Base-by-base conservation (phyloP, 2,888 invertebrate genomes). In the Diogma glabrata region DNA sequence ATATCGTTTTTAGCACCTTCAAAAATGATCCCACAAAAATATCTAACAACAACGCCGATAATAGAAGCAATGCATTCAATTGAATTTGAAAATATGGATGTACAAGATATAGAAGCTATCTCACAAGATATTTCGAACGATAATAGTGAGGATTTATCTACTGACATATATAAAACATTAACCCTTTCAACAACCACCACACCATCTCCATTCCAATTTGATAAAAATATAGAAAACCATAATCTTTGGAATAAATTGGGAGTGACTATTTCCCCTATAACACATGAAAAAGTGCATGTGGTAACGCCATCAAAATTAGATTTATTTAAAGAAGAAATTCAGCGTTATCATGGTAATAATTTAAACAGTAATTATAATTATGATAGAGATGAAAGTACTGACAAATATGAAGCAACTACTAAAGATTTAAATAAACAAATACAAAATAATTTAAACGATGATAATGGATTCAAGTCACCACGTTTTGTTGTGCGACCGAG, bases 251-350 rank as follows among this genome's bases (percentile, higher is more conserved):
- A 80, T 36, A 72, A 76, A 60, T 74, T 81, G 55, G 77, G 81
- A 62, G 78, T 84, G 2, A 79, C 84, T 16, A 81, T 85, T 62
- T 83, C 85, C 10, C 81, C 86, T n/a, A 68, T 80, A 52, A 85
- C 84, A 4, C 82, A 83, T 60, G 88, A 89, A 69, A 84, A 84
- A 63, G 78, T 88, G 0, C 87, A 87, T 59, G 84, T 89, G 2
- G 87, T 89, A 1, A 89, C 89, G 4, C 87, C 89, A 1, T 81
- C 83, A 61, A 76, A 84, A 16, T 14, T 48, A 3, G 8, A 7
- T 12, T n/a, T n/a, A n/a, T n/a, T n/a, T n/a, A n/a, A n/a, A n/a
- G n/a, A n/a, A n/a, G n/a, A n/a, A n/a, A n/a, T n/a, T n/a, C n/a
- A n/a, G n/a, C n/a, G n/a, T n/a, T n/a, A n/a, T n/a, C n/a, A n/a